A percentile compares a stretch with the other conserved stretches of the same genome.
These are phyloP conservation scores for Aphidoletes aphidimyza DNA, from an alignment of 2,888 invertebrate species.

Conservation along the genomic window DNA sequence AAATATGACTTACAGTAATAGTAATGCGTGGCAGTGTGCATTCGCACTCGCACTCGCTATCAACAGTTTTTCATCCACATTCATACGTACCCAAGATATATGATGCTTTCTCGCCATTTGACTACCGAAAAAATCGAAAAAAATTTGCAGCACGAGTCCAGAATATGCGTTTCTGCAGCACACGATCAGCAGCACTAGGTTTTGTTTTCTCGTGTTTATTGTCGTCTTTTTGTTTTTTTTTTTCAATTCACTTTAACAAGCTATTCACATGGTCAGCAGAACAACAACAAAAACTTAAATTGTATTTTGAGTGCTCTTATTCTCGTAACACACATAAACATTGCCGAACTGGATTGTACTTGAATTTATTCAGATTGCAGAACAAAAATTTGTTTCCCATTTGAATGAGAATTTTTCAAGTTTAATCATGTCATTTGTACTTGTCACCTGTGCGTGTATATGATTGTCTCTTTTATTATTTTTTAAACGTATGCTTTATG, in stretches of 20 bases:
- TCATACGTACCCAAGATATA: background rate
- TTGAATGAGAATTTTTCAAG: background rate
- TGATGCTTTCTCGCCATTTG: background rate
- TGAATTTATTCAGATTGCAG: background rate
- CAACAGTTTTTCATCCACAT: no score
- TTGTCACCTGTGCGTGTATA: background rate
- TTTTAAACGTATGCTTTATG: background rate
- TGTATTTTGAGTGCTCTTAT: background rate
- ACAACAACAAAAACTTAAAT: background rate
- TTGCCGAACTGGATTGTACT: background rate
- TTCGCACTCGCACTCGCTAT: no score
- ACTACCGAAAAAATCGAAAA: background rate
- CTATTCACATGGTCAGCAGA: conserved; percentile 6
- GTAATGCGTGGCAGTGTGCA: background rate
- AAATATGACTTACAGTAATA: background rate
- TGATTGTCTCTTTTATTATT: background rate
- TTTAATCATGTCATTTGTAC: background rate
- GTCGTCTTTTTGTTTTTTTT: background rate
- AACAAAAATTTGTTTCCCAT: background rate
- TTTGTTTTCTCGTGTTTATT: background rate
- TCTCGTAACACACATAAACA: conserved; percentile 14
- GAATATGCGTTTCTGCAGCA: background rate
- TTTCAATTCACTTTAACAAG: background rate
- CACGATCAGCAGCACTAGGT: background rate
- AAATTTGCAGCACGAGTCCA: background rate